Base-by-base conservation (phyloP, 2,888 invertebrate genomes). In the Cotesia congregata region DNA sequence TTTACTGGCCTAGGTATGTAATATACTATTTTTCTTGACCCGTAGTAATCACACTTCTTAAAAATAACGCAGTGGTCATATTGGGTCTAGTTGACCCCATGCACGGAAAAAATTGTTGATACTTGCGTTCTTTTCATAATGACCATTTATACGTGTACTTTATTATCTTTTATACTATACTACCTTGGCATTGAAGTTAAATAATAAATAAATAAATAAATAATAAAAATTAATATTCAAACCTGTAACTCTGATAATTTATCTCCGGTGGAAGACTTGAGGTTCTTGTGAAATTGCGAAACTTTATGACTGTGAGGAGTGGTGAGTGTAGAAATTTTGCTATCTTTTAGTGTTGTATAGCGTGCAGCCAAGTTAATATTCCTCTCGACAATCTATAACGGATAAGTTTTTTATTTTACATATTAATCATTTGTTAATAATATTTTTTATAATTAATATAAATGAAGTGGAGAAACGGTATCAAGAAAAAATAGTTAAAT, bases 281-380 rank as follows among this genome's bases (percentile, higher is more conserved):
- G 93, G 88, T 94, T 94, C 93, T 97, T 97, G 92, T 97, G 97
- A 92, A 97, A 97, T 92, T 96, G 95, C 88, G 97, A 95, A 89
- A 97, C 96, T 92, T 97, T 97, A 91, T 95, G 95, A 91, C 96
- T 95, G 91, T 96, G 95, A 90, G 94, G 93, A 83, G 95, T 94
- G 83, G 94, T 95, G 90, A 97, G 91, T 86, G 96, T 95, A 83
- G 95, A 93, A 90, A 97, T 95, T 93, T 95, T 96, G 92, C 94
- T 94, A 93, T 95, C 95, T 94, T 96, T 96, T 93, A 95, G 92
- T 91, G 95, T 95, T 90, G 93, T 93, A 91, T 95, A 96, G 88
- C 94, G 94, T 90, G 93, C 93, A 90, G 93, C 93, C 87, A 93
- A 91, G 89, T 92, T 91, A 82, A 90, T 92, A 91, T 93, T 92